phyloP scores from a whole-genome alignment of 2,113 vertebrate species.

The Abramis brama region DNA sequence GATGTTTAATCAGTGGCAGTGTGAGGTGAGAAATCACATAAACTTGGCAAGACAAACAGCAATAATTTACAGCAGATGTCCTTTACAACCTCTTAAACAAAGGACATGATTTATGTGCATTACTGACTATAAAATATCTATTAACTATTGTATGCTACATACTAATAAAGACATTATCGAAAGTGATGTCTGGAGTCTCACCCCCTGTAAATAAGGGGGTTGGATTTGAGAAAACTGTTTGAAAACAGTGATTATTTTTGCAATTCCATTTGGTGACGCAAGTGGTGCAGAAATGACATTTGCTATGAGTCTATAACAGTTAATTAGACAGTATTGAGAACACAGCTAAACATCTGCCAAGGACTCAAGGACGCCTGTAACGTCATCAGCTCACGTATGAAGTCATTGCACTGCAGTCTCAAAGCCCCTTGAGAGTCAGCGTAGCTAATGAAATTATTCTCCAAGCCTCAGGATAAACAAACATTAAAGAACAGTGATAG shows the following conservation, averaged over 20 bases:
- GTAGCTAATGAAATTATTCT: slow-evolving; percentile 42
- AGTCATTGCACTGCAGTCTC: background rate
- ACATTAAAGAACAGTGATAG: slow-evolving; percentile 35
- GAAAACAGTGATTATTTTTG: background rate
- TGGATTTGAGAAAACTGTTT: background rate
- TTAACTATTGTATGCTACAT: background rate
- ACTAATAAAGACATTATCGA: slow-evolving; percentile 32
- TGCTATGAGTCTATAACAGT: background rate
- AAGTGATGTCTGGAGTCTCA: background rate
- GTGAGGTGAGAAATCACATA: slow-evolving; percentile 42
- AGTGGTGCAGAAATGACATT: background rate
- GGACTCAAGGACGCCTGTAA: background rate
- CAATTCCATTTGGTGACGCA: background rate
- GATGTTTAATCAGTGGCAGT: slow-evolving; percentile 27
- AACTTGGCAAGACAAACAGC: slow-evolving; percentile 3
- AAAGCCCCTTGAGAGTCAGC: slow-evolving; percentile 17
- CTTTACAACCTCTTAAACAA: slow-evolving; percentile 32
- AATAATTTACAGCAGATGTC: background rate
- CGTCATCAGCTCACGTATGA: slow-evolving; percentile 13
- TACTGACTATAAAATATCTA: slow-evolving; percentile 17
- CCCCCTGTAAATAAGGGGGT: background rate
- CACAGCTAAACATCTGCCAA: background rate
- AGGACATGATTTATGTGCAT: slow-evolving; percentile 25
- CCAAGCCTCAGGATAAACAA: slow-evolving; percentile 29
- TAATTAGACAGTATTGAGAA: slow-evolving; percentile 3